phyloP scores from a whole-genome alignment of 2,113 vertebrate species.

The Manacus vitellinus region DNA sequence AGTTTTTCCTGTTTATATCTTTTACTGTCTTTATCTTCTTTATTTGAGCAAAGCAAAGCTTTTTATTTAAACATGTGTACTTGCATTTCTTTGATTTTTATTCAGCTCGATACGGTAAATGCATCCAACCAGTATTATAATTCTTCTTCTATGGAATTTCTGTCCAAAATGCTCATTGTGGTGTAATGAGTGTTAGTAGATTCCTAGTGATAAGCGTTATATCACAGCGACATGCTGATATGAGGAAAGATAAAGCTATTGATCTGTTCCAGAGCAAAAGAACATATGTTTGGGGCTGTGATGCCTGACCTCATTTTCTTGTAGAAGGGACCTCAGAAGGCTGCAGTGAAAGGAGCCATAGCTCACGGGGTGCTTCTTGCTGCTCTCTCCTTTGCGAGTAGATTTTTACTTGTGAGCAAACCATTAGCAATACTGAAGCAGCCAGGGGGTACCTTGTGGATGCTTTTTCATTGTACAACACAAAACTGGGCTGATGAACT shows the following conservation, averaged over 20 bases:
- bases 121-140: background rate
- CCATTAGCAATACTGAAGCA: background rate
- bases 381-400: background rate
- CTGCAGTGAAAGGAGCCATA: background rate
- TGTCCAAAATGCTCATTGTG: background rate
- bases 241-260: background rate
- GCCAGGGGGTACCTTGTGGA: fast-evolving
- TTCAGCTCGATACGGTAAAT: background rate
- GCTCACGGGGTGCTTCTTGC: background rate
- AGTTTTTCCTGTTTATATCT: background rate
- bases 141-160: background rate
- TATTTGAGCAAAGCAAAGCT: background rate
- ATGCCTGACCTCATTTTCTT: background rate
- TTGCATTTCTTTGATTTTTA: background rate
- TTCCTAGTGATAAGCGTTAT: background rate
- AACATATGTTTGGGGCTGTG: background rate
- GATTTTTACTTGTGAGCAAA: background rate
- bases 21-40: conserved; percentile 6
- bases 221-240: background rate
- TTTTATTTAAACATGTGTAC: background rate
- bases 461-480: background rate
- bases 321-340: background rate
- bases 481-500: background rate
- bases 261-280: background rate
- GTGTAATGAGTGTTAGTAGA: background rate